These are phyloP conservation scores for Daphoenositta chrysoptera DNA, from an alignment of 2,113 vertebrate genomes.

Conservation along the genomic window DNA sequence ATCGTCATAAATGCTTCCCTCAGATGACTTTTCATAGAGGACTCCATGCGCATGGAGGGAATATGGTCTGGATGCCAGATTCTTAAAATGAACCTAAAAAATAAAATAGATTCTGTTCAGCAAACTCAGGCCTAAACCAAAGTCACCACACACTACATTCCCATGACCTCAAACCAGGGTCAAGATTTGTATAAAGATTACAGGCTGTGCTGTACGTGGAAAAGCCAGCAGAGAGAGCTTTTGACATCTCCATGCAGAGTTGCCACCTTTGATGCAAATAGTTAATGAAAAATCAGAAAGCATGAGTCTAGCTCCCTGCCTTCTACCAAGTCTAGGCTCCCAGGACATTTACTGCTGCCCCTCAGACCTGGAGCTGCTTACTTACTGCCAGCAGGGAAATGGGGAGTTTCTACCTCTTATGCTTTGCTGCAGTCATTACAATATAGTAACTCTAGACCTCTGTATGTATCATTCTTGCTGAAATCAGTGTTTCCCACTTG, in stretches of 20 bases:
- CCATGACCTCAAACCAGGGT: neutral
- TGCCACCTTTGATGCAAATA: neutral
- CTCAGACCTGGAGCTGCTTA: neutral
- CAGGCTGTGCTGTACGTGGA: accelerated
- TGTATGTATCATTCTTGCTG: neutral
- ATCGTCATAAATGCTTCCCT: constrained; percentile 85
- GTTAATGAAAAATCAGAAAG: neutral
- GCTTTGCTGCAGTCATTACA: neutral
- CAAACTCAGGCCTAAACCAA: neutral
- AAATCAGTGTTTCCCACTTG: neutral
- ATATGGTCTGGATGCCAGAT: constrained; percentile 85
- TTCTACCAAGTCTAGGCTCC: neutral
- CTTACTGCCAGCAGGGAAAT: neutral
- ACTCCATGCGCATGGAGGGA: constrained; percentile 93
- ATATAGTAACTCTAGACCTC: neutral
- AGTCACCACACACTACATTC: neutral
- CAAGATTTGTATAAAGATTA: neutral
- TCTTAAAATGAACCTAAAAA: constrained; percentile 88
- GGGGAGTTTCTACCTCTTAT: neutral
- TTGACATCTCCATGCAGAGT: neutral
- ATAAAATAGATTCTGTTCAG: neutral
- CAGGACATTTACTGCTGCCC: neutral
- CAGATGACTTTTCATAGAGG: constrained; percentile 86
- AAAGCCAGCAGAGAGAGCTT: neutral
- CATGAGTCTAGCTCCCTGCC: neutral